Evolutionary conservation across 2,888 invertebrate species (phyloP), one percentile per base, ranked within the genome.

Genomic region (Torymus auratus): DNA sequence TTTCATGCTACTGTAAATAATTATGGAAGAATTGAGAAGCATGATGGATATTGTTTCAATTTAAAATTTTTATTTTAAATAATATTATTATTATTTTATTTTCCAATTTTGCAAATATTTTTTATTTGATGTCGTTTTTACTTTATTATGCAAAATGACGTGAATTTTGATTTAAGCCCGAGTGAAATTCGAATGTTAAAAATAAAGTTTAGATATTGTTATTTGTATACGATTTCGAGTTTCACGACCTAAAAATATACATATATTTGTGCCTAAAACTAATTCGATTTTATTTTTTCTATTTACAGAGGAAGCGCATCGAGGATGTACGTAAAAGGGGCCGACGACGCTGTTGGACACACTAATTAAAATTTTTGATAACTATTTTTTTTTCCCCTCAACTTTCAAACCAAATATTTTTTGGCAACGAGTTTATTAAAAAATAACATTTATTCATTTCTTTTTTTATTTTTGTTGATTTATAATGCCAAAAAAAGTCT

Each of bases 271-370:
- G 10, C 2, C n/a, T 58, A 71, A 15, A n/a, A 75, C 52, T 80
- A 75, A 74, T 70, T 80, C 15, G 52, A 64, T 58, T 64, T 87
- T 90, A 90, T 91, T 91, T 92, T 92, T 92, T 88, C 91, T 89
- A 92, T 93, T 95, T 94, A 86, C 94, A 95, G 95, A 95, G 93
- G 93, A 95, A 94, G 92, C 94, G 94, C 92, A 92, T 95, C 92
- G 95, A 95, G 92, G 95, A 95, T 95, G 95, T 95, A 93, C 92
- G 93, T 93, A 94, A 92, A 90, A 91, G 89, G 82, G 71, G 83
- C 68, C 73, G 80, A 68, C 79, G 13, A 64, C 73, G 74, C 20
- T 78, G 74, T 64, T 50, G 80, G 65, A 75, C 58, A 41, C 10
- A 15, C 28, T 64, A 15, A 41, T 3, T 7, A 12, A 15, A 28